phyloP scores from a whole-genome alignment of 1,140 invertebrate species.

The Latrodectus geometricus region DNA sequence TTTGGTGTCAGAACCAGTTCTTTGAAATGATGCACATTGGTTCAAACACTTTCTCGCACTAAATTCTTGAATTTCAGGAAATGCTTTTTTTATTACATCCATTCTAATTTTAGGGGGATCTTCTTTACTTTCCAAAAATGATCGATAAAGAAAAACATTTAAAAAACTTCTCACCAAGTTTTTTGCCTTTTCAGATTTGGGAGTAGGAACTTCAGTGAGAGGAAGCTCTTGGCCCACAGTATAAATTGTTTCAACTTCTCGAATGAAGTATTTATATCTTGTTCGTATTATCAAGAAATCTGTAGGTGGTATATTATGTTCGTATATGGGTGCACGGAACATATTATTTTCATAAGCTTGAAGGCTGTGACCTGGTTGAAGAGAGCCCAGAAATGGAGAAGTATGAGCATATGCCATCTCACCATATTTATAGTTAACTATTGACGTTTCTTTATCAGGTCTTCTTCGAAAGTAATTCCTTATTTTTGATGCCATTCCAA shows the following conservation, averaged over 20 bases:
- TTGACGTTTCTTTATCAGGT: constrained; percentile 90
- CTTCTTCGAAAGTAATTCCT: constrained; percentile 90
- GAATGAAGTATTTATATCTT: constrained; percentile 85
- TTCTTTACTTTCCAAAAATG: constrained; percentile 97
- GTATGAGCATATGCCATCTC: constrained; percentile 96
- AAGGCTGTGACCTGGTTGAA: constrained; percentile 91
- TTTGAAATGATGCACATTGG: constrained; percentile 97
- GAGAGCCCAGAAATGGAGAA: constrained; percentile 93
- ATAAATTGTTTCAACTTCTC: constrained; percentile 89
- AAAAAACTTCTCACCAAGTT: constrained; percentile 97
- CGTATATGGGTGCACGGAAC: constrained; percentile 95
- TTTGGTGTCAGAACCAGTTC: constrained; percentile 90
- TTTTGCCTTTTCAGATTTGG: constrained; percentile 97
- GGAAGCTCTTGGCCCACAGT: constrained; percentile 96
- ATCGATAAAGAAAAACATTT: constrained; percentile 96
- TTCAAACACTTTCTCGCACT: constrained; percentile 97
- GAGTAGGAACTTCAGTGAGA: constrained; percentile 96
- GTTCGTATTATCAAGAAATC: constrained; percentile 96
- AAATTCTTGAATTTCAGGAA: constrained; percentile 95
- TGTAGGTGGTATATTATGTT: constrained; percentile 80
- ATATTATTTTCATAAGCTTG: constrained; percentile 95
- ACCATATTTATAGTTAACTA: constrained; percentile 89
- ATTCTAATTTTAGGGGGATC: constrained; percentile 92
- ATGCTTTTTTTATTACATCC: constrained; percentile 98
- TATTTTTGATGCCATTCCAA: constrained; percentile 98